Evolutionary conservation across 2,888 invertebrate genomes (phyloP), one percentile per base, ranked within the genome.

Genomic region (Sarcophaga caerulescens): DNA sequence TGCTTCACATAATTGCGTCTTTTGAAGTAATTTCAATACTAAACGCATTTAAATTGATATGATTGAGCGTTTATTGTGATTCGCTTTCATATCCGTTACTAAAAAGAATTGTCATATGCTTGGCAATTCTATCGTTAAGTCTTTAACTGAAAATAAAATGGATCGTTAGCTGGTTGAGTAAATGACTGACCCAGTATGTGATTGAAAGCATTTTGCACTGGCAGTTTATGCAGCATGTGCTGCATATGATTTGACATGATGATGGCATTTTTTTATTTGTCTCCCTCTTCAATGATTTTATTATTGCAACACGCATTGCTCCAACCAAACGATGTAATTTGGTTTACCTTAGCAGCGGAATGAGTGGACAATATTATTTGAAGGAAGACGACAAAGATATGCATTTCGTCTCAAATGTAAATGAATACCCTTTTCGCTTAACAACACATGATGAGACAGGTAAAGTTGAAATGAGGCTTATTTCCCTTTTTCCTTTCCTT

Each of bases 221-320:
- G 21, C 60, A 70, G 44, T 83, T 83, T 78, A 79, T 82, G 82
- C 79, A 83, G 82, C 85, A 83, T 82, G 82, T 85, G 82, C 85
- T 85, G 85, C 83, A 82, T 85, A 80, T 85, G 79, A 83, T 83
- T 85, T 85, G 82, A 77, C 80, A 85, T 80, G 73, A 35, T 81
- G 78, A 12, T 19, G 62, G 45, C 74, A 47, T 25, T 23, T 45
- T 62, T 59, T 74, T 81, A n/a, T 11, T 47, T 12, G 4, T 17
- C 17, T 52, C 12, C 14, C 17, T 14, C 52, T 52, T 52, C 52
- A 52, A 12, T 1, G 17, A 52, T 52, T 52, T 52, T 52, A 52
- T 52, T 52, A 17, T 52, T 52, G 52, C 52, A 52, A 52, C 14
- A 14, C 5, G 52, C 17, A 52, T 17, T 12, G 17, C 1, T 52